A percentile compares a stretch with the other conserved stretches of the same genome.
Conservation (phyloP, 2,888 invertebrate genomes). For the Drosophila histrio region DNA sequence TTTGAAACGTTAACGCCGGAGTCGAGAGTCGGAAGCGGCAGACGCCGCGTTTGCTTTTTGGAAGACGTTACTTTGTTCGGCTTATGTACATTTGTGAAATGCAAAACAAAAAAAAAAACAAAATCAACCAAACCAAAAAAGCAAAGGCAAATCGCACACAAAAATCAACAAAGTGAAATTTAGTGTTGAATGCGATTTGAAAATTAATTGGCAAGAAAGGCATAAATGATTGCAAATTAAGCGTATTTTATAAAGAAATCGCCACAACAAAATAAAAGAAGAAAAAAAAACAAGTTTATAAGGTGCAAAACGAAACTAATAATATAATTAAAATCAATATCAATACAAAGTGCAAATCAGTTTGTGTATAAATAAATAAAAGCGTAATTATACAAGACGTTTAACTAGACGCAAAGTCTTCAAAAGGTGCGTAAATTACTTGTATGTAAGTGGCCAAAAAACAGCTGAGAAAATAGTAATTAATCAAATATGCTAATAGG, state of each 20-base stretch:
- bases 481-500: constrained; percentile 23
- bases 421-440: constrained; percentile 46
- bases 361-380: constrained; percentile 36
- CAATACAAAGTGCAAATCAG: constrained; percentile 35
- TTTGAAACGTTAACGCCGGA: constrained; percentile 32
- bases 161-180: constrained; percentile 62
- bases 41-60: constrained; percentile 36
- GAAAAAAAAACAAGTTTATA: constrained; percentile 40
- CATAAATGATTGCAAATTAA: constrained; percentile 50
- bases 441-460: constrained; percentile 4
- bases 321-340: constrained; percentile 34
- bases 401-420: constrained; percentile 16
- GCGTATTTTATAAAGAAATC: constrained; percentile 47
- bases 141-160: constrained; percentile 26
- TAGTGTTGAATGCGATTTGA: constrained; percentile 41
- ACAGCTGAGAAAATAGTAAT: constrained; percentile 48
- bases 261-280: constrained; percentile 4
- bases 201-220: constrained; percentile 56
- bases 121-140: constrained; percentile 14
- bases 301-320: constrained; percentile 42
- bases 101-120: constrained; percentile 33
- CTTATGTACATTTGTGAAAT: constrained; percentile 52
- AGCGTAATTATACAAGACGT: constrained; percentile 15
- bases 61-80: constrained; percentile 52
- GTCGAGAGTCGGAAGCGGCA: constrained; percentile 32